Conservation (phyloP, 1,140 invertebrate species). For the Drosophila fuyamai region DNA sequence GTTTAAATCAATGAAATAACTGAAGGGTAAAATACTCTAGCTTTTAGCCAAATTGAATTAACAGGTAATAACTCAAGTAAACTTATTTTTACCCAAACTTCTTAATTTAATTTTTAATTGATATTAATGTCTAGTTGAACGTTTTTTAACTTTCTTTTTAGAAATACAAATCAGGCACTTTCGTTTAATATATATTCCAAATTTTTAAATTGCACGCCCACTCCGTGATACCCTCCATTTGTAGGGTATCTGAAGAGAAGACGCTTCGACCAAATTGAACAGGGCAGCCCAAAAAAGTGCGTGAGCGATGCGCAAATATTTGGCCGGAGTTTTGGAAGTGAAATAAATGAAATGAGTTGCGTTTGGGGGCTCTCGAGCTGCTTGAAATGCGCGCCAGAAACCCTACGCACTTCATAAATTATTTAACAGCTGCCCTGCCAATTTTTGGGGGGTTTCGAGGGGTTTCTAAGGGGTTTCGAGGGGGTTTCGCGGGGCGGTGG, state of each 20-base stretch:
- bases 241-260: slow-evolving; percentile 11
- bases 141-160: too few species aligned
- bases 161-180: too few species aligned
- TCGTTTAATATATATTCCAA: background rate
- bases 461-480: background rate
- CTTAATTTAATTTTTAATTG: too few species aligned
- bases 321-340: slow-evolving; percentile 14
- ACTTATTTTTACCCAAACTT: too few species aligned
- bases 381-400: slow-evolving; percentile 75
- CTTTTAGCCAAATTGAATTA: too few species aligned
- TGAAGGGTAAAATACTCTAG: background rate
- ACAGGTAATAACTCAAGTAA: too few species aligned
- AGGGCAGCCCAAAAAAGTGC: slow-evolving; percentile 52
- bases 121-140: too few species aligned
- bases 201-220: background rate
- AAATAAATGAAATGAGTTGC: slow-evolving; percentile 15
- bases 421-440: slow-evolving; percentile 67
- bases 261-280: slow-evolving; percentile 6
- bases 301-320: slow-evolving; percentile 64
- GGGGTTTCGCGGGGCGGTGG: background rate
- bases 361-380: slow-evolving; percentile 33
- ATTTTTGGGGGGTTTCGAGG: slow-evolving; percentile 13
- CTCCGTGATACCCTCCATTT: too few species aligned
- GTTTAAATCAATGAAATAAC: background rate
- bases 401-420: slow-evolving; percentile 81